Evolutionary conservation across 2,113 vertebrate species (phyloP), one percentile per base, ranked within the genome.

Genomic region (Chamaea fasciata): DNA sequence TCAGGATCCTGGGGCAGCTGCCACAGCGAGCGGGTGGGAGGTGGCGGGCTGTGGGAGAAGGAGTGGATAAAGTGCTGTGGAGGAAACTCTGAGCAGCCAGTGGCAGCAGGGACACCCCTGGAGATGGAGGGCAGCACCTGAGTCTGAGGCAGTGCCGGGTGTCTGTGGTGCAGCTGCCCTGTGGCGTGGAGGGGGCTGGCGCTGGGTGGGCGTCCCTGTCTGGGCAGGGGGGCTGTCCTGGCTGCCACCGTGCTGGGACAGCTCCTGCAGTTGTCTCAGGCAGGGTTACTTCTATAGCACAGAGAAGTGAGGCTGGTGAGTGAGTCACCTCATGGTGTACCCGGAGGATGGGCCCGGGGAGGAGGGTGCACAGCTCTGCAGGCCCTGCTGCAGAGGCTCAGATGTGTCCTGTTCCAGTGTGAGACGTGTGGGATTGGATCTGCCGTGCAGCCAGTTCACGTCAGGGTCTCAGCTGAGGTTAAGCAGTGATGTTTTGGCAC

Each of bases 241-340:
- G 47, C 71, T 20, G n/a, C 0, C 2, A 7, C 84, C 24, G 35
- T 8, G 0, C 2, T 13, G 52, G 37, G 15, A 2, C 42, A 27
- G 3, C 62, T 47, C 27, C 83, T 52, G 91, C 30, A 4, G 12
- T 19, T 15, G 9, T 2, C 30, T 11, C 8, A 10, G 80, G 37
- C 56, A 35, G 0, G 0, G 42, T 9, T 50, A 39, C n/a, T 35
- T 44, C 39, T 21, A 0, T 11, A 11, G 31, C 5, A 4, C 0
- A 19, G 60, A 30, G 41, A 15, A 17, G 27, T 5, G 5, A 35
- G 37, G 1, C 22, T 10, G 56, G 41, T 10, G 21, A 22, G 7
- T 6, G 31, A 27, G 44, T 20, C 13, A 2, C 46, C 52, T 52
- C 18, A 12, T 39, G n/a, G 52, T 28, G 44, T 11, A 4, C 44